These are phyloP conservation scores for Colistium nudipinnis DNA, from an alignment of 2,113 vertebrate genomes.

Conservation along the genomic window DNA sequence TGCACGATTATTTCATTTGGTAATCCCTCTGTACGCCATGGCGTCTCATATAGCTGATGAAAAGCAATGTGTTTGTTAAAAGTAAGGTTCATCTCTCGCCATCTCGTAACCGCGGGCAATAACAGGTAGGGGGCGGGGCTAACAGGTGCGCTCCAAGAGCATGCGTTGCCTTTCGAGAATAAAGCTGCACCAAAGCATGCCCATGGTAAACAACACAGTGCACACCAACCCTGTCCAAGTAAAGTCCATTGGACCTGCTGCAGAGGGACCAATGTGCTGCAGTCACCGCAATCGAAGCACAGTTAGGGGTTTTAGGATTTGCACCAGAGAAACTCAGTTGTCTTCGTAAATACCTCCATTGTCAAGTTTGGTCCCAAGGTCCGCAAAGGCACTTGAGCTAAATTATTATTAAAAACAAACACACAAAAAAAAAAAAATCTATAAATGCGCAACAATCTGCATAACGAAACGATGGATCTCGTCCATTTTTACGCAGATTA, in stretches of 20 bases:
- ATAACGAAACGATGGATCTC: neutral
- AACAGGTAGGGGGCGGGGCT: conserved; percentile 28
- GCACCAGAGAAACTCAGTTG: neutral
- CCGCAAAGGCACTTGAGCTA: neutral
- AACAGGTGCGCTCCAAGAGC: conserved; percentile 38
- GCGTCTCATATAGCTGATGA: neutral
- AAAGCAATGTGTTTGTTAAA: neutral
- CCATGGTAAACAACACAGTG: too few relatives aligned
- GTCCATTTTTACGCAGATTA: neutral
- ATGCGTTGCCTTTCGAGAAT: conserved; percentile 30
- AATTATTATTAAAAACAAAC: too few relatives aligned
- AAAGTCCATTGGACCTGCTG: too few relatives aligned
- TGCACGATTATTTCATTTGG: too few relatives aligned
- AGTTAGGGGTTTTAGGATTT: neutral
- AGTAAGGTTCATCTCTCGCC: neutral
- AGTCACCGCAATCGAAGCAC: neutral
- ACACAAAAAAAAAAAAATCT: too few relatives aligned
- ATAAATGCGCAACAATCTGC: neutral
- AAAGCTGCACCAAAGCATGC: neutral
- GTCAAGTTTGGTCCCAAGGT: neutral
- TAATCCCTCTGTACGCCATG: too few relatives aligned
- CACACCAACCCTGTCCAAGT: too few relatives aligned
- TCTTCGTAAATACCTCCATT: neutral
- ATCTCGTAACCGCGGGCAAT: neutral
- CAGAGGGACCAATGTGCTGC: too few relatives aligned